These are phyloP conservation scores for Semnopithecus entellus DNA, from an alignment of 2,113 vertebrate genomes.

Conservation along the genomic window DNA sequence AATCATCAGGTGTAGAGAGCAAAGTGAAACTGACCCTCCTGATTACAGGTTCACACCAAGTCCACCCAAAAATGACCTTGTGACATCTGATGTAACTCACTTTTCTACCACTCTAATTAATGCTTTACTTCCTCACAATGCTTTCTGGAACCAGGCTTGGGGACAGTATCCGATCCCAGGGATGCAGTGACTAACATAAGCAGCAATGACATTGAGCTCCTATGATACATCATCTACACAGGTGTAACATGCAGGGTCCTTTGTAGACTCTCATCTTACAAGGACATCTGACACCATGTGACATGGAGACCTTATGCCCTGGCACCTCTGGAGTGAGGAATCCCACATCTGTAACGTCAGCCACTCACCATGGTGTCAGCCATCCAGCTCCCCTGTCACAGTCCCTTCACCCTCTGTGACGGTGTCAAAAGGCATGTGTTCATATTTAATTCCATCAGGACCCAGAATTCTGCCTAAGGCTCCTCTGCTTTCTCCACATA, in stretches of 20 bases:
- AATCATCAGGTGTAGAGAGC: fast-evolving
- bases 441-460: background rate
- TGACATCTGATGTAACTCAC: no score
- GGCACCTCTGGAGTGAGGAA: background rate
- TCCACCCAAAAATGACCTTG: no score
- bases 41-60: background rate
- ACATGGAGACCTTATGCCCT: background rate
- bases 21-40: background rate
- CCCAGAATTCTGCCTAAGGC: background rate
- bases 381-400: background rate
- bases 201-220: background rate
- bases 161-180: background rate
- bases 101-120: fast-evolving
- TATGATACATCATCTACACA: fast-evolving
- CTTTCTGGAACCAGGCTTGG: background rate
- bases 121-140: background rate
- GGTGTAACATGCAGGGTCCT: background rate
- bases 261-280: background rate
- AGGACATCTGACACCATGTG: background rate
- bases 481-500: background rate
- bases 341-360: background rate
- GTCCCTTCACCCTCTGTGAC: fast-evolving
- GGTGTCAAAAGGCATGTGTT: background rate
- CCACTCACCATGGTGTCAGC: background rate
- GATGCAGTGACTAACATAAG: background rate